A percentile compares a stretch with the other conserved stretches of the same genome.
Evolutionary conservation across 2,797 vertebrate species (phyloP).

Genomic region (Melanogrammus aeglefinus): DNA sequence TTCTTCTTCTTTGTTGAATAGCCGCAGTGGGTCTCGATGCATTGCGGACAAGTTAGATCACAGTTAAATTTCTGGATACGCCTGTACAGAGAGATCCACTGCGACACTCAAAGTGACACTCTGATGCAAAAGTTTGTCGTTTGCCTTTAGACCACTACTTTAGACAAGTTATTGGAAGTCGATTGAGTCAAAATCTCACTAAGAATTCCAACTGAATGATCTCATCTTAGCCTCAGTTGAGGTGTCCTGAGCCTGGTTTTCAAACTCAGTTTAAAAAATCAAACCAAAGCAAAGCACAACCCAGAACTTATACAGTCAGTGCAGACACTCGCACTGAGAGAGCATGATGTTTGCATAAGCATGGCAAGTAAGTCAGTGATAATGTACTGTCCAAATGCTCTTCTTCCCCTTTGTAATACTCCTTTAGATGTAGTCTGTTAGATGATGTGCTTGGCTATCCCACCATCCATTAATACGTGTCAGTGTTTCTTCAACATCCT

Average conservation of each 20-base stretch:
- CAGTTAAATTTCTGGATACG: not conserved
- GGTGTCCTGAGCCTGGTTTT: not conserved
- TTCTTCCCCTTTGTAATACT: not conserved
- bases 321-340: not conserved
- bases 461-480: constrained; percentile 42
- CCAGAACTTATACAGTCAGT: not conserved
- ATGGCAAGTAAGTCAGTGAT: not conserved
- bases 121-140: no score
- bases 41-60: no score
- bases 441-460: constrained; percentile 24
- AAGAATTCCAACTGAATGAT: not conserved
- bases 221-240: not conserved
- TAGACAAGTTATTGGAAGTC: not conserved
- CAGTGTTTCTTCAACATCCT: constrained; percentile 35
- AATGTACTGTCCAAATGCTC: not conserved
- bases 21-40: no score
- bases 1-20: no score
- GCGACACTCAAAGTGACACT: not conserved
- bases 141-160: no score
- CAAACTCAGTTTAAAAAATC: not conserved
- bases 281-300: not conserved
- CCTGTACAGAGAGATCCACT: not conserved
- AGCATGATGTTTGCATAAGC: not conserved
- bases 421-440: constrained; percentile 15
- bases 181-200: not conserved